Percentiles rank a stretch among this genome's conserved stretches.
Evolutionary conservation across 2,797 vertebrate genomes (phyloP).

Genomic region (Holocentrus rufus): DNA sequence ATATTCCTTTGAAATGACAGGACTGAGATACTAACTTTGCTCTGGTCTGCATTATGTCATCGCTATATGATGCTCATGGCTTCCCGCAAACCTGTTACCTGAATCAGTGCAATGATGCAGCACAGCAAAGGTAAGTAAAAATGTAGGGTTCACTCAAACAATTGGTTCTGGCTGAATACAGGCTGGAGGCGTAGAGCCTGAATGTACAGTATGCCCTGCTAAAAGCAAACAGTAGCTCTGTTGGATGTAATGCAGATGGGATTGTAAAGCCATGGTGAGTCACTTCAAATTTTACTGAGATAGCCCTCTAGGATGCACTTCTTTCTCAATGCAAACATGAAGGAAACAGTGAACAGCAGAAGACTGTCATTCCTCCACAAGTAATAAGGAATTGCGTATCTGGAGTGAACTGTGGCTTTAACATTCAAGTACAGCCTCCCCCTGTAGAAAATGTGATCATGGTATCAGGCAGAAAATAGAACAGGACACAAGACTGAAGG

Average conservation of each 20-base stretch:
- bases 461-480: slow-evolving; percentile 51
- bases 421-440: slow-evolving; percentile 43
- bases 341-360: slow-evolving; percentile 48
- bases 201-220: slow-evolving; percentile 57
- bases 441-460: slow-evolving; percentile 41
- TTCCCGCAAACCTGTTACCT: slow-evolving; percentile 44
- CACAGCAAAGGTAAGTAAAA: slow-evolving; percentile 47
- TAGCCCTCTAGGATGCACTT: slow-evolving; percentile 44
- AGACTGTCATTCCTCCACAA: slow-evolving; percentile 37
- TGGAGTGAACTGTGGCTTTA: slow-evolving; percentile 33
- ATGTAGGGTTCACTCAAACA: slow-evolving; percentile 55
- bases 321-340: slow-evolving; percentile 49
- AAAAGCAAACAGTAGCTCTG: slow-evolving; percentile 61
- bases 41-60: slow-evolving; percentile 31
- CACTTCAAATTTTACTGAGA: slow-evolving; percentile 60
- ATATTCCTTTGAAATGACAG: too few relatives aligned
- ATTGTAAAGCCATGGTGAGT: slow-evolving; percentile 57
- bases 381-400: slow-evolving; percentile 10
- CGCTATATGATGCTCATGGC: slow-evolving; percentile 39
- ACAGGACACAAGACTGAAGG: slow-evolving; percentile 46
- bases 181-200: slow-evolving; percentile 56
- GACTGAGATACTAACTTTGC: too few relatives aligned
- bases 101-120: slow-evolving; percentile 49
- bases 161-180: slow-evolving; percentile 62
- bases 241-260: slow-evolving; percentile 51